Evolutionary conservation across 2,888 invertebrate genomes (phyloP).

Genomic region (Mylabris sibirica): DNA sequence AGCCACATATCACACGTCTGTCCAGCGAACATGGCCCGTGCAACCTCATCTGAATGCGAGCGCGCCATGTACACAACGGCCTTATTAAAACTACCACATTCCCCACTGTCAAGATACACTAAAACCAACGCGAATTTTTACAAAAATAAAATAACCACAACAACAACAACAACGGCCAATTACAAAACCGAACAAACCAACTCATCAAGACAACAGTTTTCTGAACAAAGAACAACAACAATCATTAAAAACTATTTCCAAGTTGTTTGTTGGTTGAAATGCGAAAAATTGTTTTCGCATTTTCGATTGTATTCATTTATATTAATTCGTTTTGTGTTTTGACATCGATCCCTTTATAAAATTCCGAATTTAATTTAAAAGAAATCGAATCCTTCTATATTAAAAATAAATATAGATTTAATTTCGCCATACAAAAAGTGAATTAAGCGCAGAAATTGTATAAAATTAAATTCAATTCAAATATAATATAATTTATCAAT

Average conservation of each 20-base stretch:
- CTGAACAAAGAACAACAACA: slow-evolving; percentile 7
- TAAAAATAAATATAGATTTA: neutral
- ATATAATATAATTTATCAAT: neutral
- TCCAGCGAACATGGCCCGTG: slow-evolving; percentile 35
- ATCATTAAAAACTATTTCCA: slow-evolving; percentile 4
- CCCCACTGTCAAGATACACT: slow-evolving; percentile 16
- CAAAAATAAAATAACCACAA: neutral
- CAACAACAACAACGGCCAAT: slow-evolving; percentile 2
- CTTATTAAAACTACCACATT: slow-evolving; percentile 35
- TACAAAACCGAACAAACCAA: slow-evolving; percentile 10
- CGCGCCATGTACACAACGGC: slow-evolving; percentile 22
- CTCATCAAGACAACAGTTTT: slow-evolving; percentile 11
- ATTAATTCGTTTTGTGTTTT: neutral
- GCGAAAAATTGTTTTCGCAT: neutral
- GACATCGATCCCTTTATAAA: neutral
- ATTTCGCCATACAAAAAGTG: neutral
- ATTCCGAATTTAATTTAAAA: neutral
- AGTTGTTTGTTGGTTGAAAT: neutral
- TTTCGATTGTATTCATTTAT: neutral
- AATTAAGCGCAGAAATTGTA: neutral
- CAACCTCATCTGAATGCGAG: slow-evolving; percentile 35
- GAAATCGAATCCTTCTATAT: neutral
- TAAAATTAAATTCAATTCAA: neutral
- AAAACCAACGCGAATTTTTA: slow-evolving; percentile 10
- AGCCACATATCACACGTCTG: slow-evolving; percentile 54